Evolutionary conservation across 2,888 invertebrate genomes (phyloP), one percentile per base, ranked within the genome.

Genomic region (Xanthia togata): DNA sequence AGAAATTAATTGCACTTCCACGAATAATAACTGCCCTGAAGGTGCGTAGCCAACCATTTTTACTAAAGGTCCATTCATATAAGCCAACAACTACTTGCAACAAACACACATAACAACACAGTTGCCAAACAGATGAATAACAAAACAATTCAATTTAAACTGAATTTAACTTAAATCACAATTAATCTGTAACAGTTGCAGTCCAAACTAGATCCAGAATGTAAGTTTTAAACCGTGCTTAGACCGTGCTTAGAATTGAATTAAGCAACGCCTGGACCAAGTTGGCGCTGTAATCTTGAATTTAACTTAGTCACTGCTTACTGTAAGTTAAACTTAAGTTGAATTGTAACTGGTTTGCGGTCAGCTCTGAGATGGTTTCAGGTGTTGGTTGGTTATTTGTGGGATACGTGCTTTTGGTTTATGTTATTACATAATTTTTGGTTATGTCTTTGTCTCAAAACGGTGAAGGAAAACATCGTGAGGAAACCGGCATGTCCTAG

Each of bases 201-300:
- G 77, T 76, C 82, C 82, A 83, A 82, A 83, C 83, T 90, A 63
- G 72, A 88, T 81, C 73, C 76, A 83, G 89, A 85, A 88, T 89
- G 87, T 84, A 90, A 87, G 88, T 89, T 89, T 90, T 90, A 91
- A 92, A 87, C 87, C 87, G 53, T 87, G 89, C 91, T 92, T 92
- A 93, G 87, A 87, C 89, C 88, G 84, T 89, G 90, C 91, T 93
- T 91, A 90, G 90, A 93, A 91, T 91, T 91, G 91, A 92, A 93
- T 93, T 93, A 93, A 91, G 90, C 92, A 88, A 88, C 87, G 87
- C 89, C 87, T 87, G 87, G 81, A 73, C 88, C 81, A 91, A 92
- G 82, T 92, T 89, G 81, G 87, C 62, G 62, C 75, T 84, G 85
- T 88, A 88, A 92, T 91, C 91, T 92, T 91, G 89, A 88, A 89